Base-by-base conservation (phyloP, 2,113 vertebrate species). In the Grantiella picta region DNA sequence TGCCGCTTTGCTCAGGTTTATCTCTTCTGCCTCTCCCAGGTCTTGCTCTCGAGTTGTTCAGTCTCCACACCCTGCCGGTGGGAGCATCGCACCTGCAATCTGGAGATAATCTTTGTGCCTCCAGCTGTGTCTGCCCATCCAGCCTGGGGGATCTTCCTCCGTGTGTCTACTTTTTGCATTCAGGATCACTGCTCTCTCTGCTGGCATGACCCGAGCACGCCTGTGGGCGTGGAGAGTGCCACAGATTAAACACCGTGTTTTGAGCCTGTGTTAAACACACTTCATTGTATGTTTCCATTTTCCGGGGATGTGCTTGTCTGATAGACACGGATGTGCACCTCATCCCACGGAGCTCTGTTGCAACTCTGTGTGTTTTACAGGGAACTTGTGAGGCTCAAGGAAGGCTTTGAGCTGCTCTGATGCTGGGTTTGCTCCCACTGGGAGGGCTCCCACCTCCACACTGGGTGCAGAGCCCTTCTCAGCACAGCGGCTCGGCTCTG, bases 361-460 rank as follows among this genome's bases (percentile, higher is more conserved):
- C 21, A 61, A 10, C 33, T 38, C 38, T 14, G 24, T 2, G 15
- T n/a, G 47, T 24, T 64, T 70, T 65, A 8, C 1, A 4, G 52
- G 60, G 56, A 53, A 19, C n/a, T 70, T 12, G 2, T 19, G 60
- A 42, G 44, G 33, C 42, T 70, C 18, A 1, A 23, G 25, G 29
- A 3, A 19, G 12, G 1, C 44, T 85, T 75, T 44, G 40, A 73
- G 79, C 45, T 52, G 60, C 38, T 31, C 44, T 9, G 3, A 21
- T 1, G 2, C n/a, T 0, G 0, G 0, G 1, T 81, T 72, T 9
- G 8, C 33, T 54, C 42, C 57, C 54, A 11, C 10, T 8, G 7
- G 52, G 84, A 40, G 42, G 53, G 45, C 36, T 91, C 28, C 77
- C 68, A 71, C 42, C 87, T 76, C 76, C 10, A 3, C 2, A 11